phyloP scores from a whole-genome alignment of 2,888 invertebrate species.

The Lasiommata megera region DNA sequence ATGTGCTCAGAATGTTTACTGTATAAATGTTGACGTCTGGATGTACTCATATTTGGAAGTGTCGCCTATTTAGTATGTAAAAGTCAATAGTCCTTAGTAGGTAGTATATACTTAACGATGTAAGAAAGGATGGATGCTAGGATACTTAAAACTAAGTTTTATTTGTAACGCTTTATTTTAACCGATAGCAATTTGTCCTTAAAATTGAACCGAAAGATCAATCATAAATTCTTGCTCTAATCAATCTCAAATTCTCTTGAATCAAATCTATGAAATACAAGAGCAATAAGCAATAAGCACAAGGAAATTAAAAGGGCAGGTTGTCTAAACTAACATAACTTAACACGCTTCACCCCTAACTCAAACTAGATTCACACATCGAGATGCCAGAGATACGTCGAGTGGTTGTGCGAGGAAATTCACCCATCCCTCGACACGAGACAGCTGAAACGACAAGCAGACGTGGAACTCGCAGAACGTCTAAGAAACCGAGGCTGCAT shows the following conservation, averaged over 20 bases:
- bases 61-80: conserved; percentile 25
- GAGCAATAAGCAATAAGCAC: neutral
- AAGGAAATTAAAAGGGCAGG: conserved; percentile 33
- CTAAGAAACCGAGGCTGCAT: conserved; percentile 53
- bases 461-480: conserved; percentile 61
- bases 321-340: conserved; percentile 61
- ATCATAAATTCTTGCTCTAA: too few relatives aligned
- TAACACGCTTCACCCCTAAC: conserved; percentile 77
- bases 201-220: conserved; percentile 6
- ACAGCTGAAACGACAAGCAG: conserved; percentile 66
- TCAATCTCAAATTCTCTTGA: too few relatives aligned
- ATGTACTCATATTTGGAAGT: conserved; percentile 14
- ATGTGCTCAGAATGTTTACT: conserved; percentile 27
- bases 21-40: conserved; percentile 20
- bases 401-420: conserved; percentile 90
- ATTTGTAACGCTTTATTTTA: conserved; percentile 26
- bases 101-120: conserved; percentile 11
- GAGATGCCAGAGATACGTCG: conserved; percentile 91
- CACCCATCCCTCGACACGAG: conserved; percentile 88
- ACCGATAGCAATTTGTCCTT: conserved; percentile 25
- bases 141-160: conserved; percentile 10
- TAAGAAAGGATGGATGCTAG: conserved; percentile 27
- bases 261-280: neutral
- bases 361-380: conserved; percentile 91
- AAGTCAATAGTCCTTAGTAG: conserved; percentile 20